Conservation (phyloP, 2,797 vertebrate species). For the Anisognathus igniventris region DNA sequence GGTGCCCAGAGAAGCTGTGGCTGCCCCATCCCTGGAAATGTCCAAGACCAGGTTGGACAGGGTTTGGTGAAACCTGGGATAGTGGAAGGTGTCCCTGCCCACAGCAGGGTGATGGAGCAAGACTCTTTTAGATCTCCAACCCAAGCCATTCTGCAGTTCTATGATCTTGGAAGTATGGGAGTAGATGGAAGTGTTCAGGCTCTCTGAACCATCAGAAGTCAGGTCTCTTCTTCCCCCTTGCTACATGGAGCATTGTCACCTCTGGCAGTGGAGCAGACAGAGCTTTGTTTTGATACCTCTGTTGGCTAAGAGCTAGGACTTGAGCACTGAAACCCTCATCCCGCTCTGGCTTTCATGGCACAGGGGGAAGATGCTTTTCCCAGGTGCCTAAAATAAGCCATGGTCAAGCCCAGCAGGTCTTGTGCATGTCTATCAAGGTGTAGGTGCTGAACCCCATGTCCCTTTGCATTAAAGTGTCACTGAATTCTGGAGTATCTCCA, state of each 20-base stretch:
- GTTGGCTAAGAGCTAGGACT: not conserved
- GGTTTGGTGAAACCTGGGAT: not conserved
- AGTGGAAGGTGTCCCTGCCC: not conserved
- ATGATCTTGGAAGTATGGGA: not conserved
- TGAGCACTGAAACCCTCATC: not conserved
- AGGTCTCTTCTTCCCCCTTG: too few species aligned
- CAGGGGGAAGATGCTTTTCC: not conserved
- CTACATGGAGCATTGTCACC: not conserved
- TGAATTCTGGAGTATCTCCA: not conserved
- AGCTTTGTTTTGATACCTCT: not conserved
- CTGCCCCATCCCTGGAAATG: not conserved
- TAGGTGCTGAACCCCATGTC: not conserved
- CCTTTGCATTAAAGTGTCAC: not conserved
- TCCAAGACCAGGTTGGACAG: not conserved
- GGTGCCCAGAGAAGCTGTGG: not conserved
- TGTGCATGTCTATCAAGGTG: not conserved
- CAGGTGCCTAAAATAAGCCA: not conserved
- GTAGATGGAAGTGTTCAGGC: not conserved
- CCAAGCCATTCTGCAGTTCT: not conserved
- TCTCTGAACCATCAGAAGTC: not conserved
- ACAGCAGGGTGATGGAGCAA: rapidly evolving
- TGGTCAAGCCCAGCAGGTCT: not conserved
- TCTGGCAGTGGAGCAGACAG: not conserved
- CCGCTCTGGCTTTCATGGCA: not conserved
- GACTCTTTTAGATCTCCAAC: not conserved